Base-by-base conservation (phyloP, 1,140 invertebrate species). In the Atta colombica region DNA sequence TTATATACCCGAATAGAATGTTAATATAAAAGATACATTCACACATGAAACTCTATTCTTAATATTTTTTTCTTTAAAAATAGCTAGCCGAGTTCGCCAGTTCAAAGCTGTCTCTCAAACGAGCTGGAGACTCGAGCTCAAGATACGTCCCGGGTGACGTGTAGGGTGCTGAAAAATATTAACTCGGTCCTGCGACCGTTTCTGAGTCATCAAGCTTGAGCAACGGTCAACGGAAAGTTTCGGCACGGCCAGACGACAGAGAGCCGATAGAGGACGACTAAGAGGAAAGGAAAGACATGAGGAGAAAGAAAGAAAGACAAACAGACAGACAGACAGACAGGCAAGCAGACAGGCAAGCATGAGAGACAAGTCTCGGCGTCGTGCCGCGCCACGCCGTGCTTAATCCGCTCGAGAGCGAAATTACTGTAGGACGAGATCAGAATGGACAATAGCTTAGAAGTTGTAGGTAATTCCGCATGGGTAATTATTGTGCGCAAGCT, bases 221-320 rank as follows among this genome's bases (percentile, higher is more conserved):
- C 91, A 92, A 92, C 89, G 91, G 91, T 91, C 91, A 91, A 91
- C 87, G 91, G 91, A 92, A 92, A 92, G 91, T 92, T 92, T 92
- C 87, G 81, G 87, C 74, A 75, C 69, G 28, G 51, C 85, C 80
- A 84, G 71, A 69, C 89, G 77, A 85, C 68, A 68, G 63, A 53
- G 81, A 87, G 60, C 10, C 74, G 85, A 69, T 58, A 45, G 53
- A 80, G 55, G 55, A n/a, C 66, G n/a, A 25, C 45, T 65, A 31
- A 39, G 35, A 66, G 51, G 10, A 21, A 86, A 21, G 21, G 65
- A 86, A 45, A 53, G 21, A 14, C 16, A n/a, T 3, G 25, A 28
- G 61, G 18, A 25, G 55, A 72, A 63, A 18, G 77, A 53, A 14
- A 18, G 53, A 49, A n/a, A 25, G 69, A n/a, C 25, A 60, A 4